These are phyloP conservation scores for Catalaphyllia jardinei DNA, from an alignment of 64 coral and sea anemone genomes.

Conservation along the genomic window DNA sequence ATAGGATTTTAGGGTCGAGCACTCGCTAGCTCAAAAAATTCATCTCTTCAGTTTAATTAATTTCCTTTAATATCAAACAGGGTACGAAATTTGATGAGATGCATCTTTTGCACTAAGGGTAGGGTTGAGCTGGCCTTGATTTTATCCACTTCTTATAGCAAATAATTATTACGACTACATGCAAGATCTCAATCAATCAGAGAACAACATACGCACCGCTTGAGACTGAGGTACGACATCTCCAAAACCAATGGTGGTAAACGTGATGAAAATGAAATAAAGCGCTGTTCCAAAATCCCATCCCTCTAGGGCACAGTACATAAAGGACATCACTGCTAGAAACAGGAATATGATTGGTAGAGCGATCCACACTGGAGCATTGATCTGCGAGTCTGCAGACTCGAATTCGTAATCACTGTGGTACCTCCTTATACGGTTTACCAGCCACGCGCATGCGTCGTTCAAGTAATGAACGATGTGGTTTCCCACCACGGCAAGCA, in stretches of 20 bases:
- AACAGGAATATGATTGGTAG: conserved; percentile 82
- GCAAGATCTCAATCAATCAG: neutral
- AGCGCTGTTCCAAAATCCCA: conserved; percentile 91
- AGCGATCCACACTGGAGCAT: conserved; percentile 76
- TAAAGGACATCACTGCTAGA: conserved; percentile 68
- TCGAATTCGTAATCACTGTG: conserved; percentile 69
- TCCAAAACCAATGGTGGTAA: conserved; percentile 91
- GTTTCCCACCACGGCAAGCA: conserved; percentile 82
- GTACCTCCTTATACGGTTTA: conserved; percentile 44
- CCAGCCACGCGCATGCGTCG: conserved; percentile 79
- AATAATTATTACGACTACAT: neutral
- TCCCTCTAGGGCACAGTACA: conserved; percentile 81
- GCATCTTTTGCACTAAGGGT: too few relatives aligned
- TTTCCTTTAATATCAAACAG: too few relatives aligned
- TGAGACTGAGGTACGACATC: conserved; percentile 73
- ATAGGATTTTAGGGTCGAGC: too few relatives aligned
- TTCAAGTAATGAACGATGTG: conserved; percentile 82
- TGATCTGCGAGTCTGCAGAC: conserved; percentile 54
- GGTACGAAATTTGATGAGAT: too few relatives aligned
- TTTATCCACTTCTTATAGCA: too few relatives aligned
- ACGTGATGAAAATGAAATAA: conserved; percentile 91
- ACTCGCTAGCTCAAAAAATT: too few relatives aligned
- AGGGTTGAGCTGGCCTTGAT: too few relatives aligned
- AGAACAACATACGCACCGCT: conserved; percentile 60
- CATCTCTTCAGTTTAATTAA: too few relatives aligned